Evolutionary conservation across 2,797 vertebrate species (phyloP).

Genomic region (Mareca penelope): DNA sequence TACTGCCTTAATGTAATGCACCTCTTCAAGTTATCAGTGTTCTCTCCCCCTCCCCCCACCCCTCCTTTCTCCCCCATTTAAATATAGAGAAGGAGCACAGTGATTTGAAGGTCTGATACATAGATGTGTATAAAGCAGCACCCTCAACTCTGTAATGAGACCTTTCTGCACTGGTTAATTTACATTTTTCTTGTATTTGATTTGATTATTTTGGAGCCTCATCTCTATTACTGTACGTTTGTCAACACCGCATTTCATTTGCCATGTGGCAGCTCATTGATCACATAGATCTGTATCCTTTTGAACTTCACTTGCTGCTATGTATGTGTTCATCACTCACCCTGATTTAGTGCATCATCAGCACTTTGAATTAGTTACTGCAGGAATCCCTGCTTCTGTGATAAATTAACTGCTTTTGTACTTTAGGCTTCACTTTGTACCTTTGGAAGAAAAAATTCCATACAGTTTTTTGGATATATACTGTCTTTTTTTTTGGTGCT

Average conservation of each 20-base stretch:
- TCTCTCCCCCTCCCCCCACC: background rate
- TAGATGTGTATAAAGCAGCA: background rate
- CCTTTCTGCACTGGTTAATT: constrained; percentile 11
- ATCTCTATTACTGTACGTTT: constrained; percentile 54
- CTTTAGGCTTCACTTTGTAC: constrained; percentile 60
- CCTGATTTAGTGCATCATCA: constrained; percentile 83
- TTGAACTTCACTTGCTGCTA: constrained; percentile 74
- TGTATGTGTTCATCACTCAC: constrained; percentile 79
- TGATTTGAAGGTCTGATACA: background rate
- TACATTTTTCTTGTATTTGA: constrained; percentile 25
- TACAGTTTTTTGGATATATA: background rate
- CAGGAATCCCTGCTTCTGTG: constrained; percentile 64
- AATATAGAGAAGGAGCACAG: background rate
- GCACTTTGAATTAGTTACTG: constrained; percentile 79
- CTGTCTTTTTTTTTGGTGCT: constrained; percentile 55
- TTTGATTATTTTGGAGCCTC: constrained; percentile 67
- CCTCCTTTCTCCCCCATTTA: background rate
- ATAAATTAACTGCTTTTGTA: constrained; percentile 76
- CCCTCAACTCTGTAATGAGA: background rate
- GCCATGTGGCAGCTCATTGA: constrained; percentile 76
- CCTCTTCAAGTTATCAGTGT: background rate
- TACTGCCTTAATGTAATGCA: background rate
- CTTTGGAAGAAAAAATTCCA: constrained; percentile 71
- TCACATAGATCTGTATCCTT: constrained; percentile 77
- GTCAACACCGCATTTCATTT: constrained; percentile 76